These are phyloP conservation scores for Phylloscopus whistleri DNA, from an alignment of 2,113 vertebrate genomes.

Conservation along the genomic window DNA sequence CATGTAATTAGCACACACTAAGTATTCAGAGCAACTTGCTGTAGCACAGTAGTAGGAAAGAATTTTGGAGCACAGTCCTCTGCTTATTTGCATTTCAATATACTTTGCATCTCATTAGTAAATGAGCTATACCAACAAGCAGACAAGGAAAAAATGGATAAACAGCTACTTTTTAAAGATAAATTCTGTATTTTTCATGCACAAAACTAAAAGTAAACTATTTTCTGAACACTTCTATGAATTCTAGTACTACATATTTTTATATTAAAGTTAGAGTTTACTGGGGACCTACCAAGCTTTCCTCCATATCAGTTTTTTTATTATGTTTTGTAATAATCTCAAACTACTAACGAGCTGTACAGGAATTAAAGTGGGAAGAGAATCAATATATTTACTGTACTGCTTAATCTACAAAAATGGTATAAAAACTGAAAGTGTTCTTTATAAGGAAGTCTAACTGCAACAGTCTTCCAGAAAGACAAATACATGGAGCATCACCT, in stretches of 20 bases:
- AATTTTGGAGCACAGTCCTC: neutral
- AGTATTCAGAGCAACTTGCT: conserved; percentile 33
- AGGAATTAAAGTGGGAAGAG: neutral
- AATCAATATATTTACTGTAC: neutral
- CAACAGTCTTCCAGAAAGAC: neutral
- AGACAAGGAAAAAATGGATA: neutral
- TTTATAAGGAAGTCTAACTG: neutral
- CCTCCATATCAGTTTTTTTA: neutral
- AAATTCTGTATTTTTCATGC: neutral
- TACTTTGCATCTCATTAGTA: neutral
- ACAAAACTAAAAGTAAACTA: neutral
- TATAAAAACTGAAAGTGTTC: neutral
- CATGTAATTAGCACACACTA: conserved; percentile 35
- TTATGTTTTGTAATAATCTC: neutral
- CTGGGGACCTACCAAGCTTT: neutral
- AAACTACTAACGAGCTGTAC: neutral
- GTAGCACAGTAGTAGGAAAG: conserved; percentile 15
- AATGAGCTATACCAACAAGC: neutral
- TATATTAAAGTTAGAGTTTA: neutral
- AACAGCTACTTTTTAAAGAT: neutral
- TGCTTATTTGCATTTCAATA: conserved; percentile 57
- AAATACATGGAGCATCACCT: neutral
- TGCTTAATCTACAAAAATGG: neutral
- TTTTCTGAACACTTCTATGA: neutral
- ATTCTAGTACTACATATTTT: neutral